phyloP scores from a whole-genome alignment of 1,140 invertebrate species.

The Drosophila kohkoa region DNA sequence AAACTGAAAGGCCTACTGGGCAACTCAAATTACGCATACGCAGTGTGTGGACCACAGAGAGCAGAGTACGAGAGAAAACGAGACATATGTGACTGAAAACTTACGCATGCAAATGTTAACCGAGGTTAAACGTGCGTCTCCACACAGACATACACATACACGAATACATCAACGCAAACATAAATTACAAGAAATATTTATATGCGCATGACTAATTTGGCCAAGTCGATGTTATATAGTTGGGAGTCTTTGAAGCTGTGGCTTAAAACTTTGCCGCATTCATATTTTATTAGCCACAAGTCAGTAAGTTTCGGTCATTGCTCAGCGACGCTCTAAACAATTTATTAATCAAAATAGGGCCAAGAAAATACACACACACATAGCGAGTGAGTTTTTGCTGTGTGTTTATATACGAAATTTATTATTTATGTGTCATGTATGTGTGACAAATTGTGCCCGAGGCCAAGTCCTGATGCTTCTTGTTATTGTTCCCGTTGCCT shows the following conservation, averaged over 20 bases:
- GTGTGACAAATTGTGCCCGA: slow-evolving; percentile 79
- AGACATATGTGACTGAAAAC: slow-evolving; percentile 56
- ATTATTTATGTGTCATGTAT: slow-evolving; percentile 76
- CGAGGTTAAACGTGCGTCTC: slow-evolving; percentile 63
- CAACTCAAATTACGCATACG: slow-evolving; percentile 75
- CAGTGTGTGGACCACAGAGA: slow-evolving; percentile 41
- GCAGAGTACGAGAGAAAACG: slow-evolving; percentile 4
- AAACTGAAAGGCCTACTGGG: slow-evolving; percentile 27
- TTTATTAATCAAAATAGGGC: slow-evolving; percentile 76
- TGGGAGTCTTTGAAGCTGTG: slow-evolving; percentile 57
- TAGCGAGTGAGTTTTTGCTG: not conserved
- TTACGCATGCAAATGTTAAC: slow-evolving; percentile 66
- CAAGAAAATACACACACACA: slow-evolving; percentile 30
- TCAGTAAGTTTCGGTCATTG: slow-evolving; percentile 70
- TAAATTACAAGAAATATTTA: slow-evolving; percentile 69
- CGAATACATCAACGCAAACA: slow-evolving; percentile 67
- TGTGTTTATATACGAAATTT: slow-evolving; percentile 44
- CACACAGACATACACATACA: slow-evolving; percentile 29
- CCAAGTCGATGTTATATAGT: slow-evolving; percentile 10
- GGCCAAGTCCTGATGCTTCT: slow-evolving; percentile 69
- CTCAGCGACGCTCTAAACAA: slow-evolving; percentile 70
- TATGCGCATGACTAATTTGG: slow-evolving; percentile 82
- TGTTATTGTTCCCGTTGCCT: slow-evolving; percentile 40
- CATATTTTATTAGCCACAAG: slow-evolving; percentile 81
- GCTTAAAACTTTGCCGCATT: slow-evolving; percentile 69